Conservation (phyloP, 37 sponge, comb jelly and placozoan genomes). For the Chondrilla cf. caribensis region DNA sequence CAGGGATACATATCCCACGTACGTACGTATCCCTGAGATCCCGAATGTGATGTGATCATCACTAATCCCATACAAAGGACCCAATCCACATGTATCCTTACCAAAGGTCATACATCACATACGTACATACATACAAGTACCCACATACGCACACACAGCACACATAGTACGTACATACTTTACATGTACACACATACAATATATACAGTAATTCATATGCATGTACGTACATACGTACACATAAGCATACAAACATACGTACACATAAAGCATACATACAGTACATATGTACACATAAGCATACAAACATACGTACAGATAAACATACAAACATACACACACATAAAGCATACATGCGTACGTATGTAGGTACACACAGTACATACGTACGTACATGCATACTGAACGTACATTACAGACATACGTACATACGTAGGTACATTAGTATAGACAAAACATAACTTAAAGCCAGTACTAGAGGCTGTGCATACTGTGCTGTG, state of each 20-base stretch:
- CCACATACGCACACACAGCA: neutral
- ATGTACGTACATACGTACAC: slow-evolving; percentile 2
- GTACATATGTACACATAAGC: neutral
- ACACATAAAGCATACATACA: neutral
- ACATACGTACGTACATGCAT: too few relatives aligned
- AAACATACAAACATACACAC: neutral
- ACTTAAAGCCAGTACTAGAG: neutral
- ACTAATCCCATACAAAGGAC: neutral
- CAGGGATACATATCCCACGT: too few relatives aligned
- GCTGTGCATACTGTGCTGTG: neutral
- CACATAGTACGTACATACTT: too few relatives aligned
- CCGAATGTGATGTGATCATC: too few relatives aligned
- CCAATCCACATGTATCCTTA: neutral
- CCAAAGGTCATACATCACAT: neutral
- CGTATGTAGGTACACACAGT: neutral
- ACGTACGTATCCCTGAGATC: too few relatives aligned
- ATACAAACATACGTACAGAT: neutral
- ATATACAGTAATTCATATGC: too few relatives aligned
- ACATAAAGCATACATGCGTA: neutral
- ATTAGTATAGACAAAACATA: neutral
- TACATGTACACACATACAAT: neutral
- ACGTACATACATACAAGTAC: neutral
- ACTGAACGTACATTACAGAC: neutral
- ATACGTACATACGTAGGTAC: slow-evolving; percentile 2
- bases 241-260: neutral